phyloP scores from a whole-genome alignment of 2,888 invertebrate genomes.

The Lymantria monacha region DNA sequence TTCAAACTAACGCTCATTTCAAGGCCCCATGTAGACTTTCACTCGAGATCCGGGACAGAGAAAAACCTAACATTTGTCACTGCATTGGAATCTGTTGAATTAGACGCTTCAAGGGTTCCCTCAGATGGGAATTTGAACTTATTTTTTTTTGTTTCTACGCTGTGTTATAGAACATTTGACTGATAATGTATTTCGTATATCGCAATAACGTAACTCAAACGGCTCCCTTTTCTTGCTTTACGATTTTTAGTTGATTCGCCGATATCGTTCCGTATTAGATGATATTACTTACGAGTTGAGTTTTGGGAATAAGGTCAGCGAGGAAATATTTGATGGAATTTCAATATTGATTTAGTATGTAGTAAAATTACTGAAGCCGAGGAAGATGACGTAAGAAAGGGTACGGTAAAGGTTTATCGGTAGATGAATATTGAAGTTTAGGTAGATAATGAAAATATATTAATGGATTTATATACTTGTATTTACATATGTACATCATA shows the following conservation, averaged over 20 bases:
- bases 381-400: neutral
- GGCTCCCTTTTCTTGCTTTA: conserved; percentile 25
- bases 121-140: conserved; percentile 54
- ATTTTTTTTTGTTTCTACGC: conserved; percentile 59
- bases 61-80: conserved; percentile 79
- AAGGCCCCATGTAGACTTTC: conserved; percentile 37
- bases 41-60: conserved; percentile 45
- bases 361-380: neutral
- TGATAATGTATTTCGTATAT: conserved; percentile 36
- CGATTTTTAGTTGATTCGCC: conserved; percentile 29
- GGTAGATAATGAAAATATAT: neutral
- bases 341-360: conserved; percentile 10
- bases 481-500: too few relatives aligned
- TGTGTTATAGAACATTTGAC: conserved; percentile 45
- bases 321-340: conserved; percentile 1
- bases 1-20: conserved; percentile 10
- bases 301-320: conserved; percentile 6
- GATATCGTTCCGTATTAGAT: conserved; percentile 23
- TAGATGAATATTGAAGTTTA: neutral
- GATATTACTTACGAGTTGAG: conserved; percentile 17
- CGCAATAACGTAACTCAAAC: conserved; percentile 34
- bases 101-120: conserved; percentile 62
- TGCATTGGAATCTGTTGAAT: conserved; percentile 78
- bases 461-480: neutral
- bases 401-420: neutral